These are phyloP conservation scores for Arge pagana DNA, from an alignment of 2,888 invertebrate genomes.

Conservation along the genomic window DNA sequence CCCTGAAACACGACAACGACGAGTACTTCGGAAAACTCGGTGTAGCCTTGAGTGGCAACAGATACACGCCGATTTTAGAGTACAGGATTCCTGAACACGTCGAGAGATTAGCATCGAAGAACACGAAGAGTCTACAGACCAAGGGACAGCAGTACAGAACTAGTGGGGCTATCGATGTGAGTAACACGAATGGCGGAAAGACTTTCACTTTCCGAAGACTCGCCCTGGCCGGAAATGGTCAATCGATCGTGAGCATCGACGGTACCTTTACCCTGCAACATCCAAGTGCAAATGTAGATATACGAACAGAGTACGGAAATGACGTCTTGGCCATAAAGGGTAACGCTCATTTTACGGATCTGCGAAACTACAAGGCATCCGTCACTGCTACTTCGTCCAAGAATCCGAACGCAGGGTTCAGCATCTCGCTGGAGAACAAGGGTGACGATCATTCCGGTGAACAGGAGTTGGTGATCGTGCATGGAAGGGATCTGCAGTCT, in stretches of 20 bases:
- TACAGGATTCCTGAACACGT: conserved; percentile 66
- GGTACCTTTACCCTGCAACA: conserved; percentile 61
- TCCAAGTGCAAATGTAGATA: conserved; percentile 58
- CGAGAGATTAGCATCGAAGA: conserved; percentile 46
- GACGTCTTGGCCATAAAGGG: conserved; percentile 59
- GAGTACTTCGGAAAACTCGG: conserved; percentile 71
- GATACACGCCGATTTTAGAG: conserved; percentile 72
- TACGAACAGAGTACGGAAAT: conserved; percentile 61
- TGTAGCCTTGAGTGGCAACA: conserved; percentile 62
- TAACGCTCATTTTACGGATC: conserved; percentile 57
- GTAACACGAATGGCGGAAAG: conserved; percentile 56
- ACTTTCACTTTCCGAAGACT: conserved; percentile 67
- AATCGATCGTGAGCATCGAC: conserved; percentile 59
- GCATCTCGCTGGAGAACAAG: conserved; percentile 63
- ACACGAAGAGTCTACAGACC: conserved; percentile 31
- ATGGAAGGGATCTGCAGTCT: conserved; percentile 67
- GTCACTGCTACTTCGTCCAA: conserved; percentile 63
- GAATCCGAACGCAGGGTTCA: conserved; percentile 67
- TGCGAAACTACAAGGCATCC: conserved; percentile 59
- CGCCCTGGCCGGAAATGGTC: conserved; percentile 56
- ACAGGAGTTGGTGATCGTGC: conserved; percentile 64
- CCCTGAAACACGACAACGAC: conserved; percentile 63
- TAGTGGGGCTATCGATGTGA: conserved; percentile 61
- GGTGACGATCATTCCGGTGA: conserved; percentile 48
- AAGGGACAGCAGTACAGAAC: conserved; percentile 59